Evolutionary conservation across 2,113 vertebrate genomes (phyloP).

Genomic region (Psittacula cyanocephala): DNA sequence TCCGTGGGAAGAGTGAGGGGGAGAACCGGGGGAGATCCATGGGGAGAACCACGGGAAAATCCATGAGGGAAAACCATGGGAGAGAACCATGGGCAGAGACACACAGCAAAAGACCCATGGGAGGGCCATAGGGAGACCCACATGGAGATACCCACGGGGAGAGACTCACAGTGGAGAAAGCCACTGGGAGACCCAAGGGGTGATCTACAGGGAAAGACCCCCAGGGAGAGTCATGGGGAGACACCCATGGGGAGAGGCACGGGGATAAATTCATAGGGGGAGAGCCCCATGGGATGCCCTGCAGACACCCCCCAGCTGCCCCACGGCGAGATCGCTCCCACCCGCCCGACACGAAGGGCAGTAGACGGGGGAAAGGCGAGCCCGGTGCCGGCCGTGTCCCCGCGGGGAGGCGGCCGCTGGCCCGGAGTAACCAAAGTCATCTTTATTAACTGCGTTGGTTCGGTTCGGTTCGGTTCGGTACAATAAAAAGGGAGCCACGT

Average conservation of each 20-base stretch:
- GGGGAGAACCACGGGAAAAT: background rate
- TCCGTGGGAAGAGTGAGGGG: background rate
- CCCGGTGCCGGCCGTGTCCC: background rate
- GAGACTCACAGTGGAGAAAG: background rate
- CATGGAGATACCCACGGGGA: too few relatives aligned
- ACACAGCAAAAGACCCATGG: too few relatives aligned
- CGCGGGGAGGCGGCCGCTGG: constrained; percentile 1
- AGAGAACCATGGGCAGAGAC: too few relatives aligned
- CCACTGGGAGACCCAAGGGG: background rate
- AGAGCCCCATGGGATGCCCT: background rate
- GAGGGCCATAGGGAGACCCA: background rate
- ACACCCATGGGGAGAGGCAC: background rate
- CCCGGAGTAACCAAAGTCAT: constrained; percentile 66
- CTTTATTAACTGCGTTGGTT: constrained; percentile 67
- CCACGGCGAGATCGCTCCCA: background rate
- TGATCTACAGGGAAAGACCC: background rate
- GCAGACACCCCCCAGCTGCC: background rate
- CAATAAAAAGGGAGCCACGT: constrained; percentile 75
- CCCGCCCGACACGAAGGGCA: background rate
- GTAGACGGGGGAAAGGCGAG: constrained; percentile 12
- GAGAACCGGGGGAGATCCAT: background rate
- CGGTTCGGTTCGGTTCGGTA: constrained; percentile 54
- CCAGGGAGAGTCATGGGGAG: background rate
- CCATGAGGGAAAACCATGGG: background rate
- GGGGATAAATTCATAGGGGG: background rate